A percentile compares a stretch with the other conserved stretches of the same genome.
These are phyloP conservation scores for Saiga tatarica DNA, from an alignment of 2,113 vertebrate species.

Conservation along the genomic window DNA sequence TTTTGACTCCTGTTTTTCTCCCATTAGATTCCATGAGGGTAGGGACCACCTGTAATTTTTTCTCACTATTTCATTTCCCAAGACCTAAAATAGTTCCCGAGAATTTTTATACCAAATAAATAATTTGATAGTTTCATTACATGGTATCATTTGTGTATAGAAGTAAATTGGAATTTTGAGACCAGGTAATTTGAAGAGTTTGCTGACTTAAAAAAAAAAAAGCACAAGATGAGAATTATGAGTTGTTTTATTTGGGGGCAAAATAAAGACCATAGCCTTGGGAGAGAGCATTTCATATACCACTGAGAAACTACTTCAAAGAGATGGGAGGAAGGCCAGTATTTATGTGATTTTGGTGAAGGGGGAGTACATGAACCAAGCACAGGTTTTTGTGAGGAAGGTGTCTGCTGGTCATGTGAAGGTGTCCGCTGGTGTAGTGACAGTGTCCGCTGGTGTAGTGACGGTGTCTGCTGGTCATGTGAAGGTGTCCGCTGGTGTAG, in stretches of 20 bases:
- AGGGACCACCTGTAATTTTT: neutral
- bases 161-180: neutral
- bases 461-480: rapidly evolving
- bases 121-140: neutral
- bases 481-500: too few relatives aligned
- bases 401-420: too few relatives aligned
- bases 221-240: neutral
- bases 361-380: too few relatives aligned
- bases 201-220: neutral
- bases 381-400: too few relatives aligned
- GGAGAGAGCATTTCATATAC: neutral
- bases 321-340: too few relatives aligned
- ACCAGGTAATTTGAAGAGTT: neutral
- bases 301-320: neutral
- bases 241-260: neutral
- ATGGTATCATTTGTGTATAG: neutral
- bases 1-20: neutral
- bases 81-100: neutral
- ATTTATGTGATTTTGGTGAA: too few relatives aligned
- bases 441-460: rapidly evolving
- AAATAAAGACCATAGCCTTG: neutral
- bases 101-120: neutral
- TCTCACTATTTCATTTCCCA: neutral
- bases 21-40: neutral
- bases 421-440: too few relatives aligned